Conservation (phyloP, 2,888 invertebrate species). For the Tanytarsus gracilentus region DNA sequence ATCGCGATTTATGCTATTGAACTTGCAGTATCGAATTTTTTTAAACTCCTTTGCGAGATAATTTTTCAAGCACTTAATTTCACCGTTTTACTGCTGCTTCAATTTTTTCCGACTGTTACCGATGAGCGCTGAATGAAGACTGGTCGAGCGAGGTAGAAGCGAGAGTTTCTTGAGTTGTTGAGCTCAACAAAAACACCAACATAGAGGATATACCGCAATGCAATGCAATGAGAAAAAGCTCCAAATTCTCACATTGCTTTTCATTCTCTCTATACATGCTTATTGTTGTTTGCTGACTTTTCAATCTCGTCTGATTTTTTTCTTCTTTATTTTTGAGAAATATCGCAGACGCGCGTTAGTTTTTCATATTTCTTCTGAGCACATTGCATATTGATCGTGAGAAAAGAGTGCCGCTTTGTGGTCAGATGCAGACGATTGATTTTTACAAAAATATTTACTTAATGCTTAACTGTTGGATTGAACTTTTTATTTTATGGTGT, state of each 20-base stretch:
- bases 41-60: neutral
- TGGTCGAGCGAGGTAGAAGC: neutral
- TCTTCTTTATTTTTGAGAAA: too few relatives aligned
- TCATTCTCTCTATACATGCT: too few relatives aligned
- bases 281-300: too few relatives aligned
- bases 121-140: slow-evolving; percentile 19
- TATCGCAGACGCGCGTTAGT: too few relatives aligned
- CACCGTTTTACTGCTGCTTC: neutral
- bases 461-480: too few relatives aligned
- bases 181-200: too few relatives aligned
- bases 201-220: too few relatives aligned
- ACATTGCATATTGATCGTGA: slow-evolving; percentile 13
- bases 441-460: neutral
- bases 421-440: slow-evolving; percentile 12
- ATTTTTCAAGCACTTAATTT: neutral
- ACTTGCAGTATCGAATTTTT: slow-evolving; percentile 8
- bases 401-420: slow-evolving; percentile 11
- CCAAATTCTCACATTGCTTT: neutral
- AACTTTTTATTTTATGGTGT: too few relatives aligned
- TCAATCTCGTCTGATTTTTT: too few relatives aligned
- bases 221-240: slow-evolving; percentile 3
- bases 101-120: neutral
- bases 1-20: slow-evolving; percentile 5
- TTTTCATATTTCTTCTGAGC: too few relatives aligned
- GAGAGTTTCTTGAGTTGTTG: too few relatives aligned